These are phyloP conservation scores for Cataglyphis livida DNA, from an alignment of 2,888 invertebrate genomes.

Conservation along the genomic window DNA sequence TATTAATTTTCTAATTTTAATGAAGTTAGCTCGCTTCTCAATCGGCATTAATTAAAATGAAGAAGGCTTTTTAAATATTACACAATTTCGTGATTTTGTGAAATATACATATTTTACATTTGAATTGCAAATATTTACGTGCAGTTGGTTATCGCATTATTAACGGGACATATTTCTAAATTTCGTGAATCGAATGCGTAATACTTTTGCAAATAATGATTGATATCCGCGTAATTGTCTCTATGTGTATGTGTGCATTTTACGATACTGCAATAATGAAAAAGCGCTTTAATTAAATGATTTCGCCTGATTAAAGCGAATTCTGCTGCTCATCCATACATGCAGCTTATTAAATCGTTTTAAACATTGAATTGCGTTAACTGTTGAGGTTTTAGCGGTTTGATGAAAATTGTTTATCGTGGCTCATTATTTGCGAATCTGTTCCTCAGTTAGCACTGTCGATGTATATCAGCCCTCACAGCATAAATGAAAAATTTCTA, in stretches of 20 bases:
- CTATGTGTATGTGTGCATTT: not conserved
- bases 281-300: conserved; percentile 48
- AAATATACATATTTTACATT: conserved; percentile 30
- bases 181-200: conserved; percentile 16
- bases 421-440: conserved; percentile 36
- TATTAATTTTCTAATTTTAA: conserved; percentile 15
- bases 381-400: conserved; percentile 44
- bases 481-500: conserved; percentile 23
- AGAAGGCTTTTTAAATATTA: not conserved
- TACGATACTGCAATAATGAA: conserved; percentile 22
- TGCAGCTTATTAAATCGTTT: conserved; percentile 48
- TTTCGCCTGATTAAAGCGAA: conserved; percentile 42
- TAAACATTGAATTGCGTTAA: conserved; percentile 45
- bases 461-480: not conserved
- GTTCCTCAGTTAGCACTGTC: conserved; percentile 27
- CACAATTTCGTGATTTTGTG: not conserved
- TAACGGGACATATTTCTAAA: conserved; percentile 36
- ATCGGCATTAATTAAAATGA: conserved; percentile 17
- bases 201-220: conserved; percentile 39
- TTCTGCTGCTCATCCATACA: conserved; percentile 21
- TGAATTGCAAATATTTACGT: conserved; percentile 30
- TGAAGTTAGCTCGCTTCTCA: not conserved
- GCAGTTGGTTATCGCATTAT: conserved; percentile 25
- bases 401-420: conserved; percentile 41
- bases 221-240: conserved; percentile 29